phyloP scores from a whole-genome alignment of 2,888 invertebrate species.

The Oligia latruncula region DNA sequence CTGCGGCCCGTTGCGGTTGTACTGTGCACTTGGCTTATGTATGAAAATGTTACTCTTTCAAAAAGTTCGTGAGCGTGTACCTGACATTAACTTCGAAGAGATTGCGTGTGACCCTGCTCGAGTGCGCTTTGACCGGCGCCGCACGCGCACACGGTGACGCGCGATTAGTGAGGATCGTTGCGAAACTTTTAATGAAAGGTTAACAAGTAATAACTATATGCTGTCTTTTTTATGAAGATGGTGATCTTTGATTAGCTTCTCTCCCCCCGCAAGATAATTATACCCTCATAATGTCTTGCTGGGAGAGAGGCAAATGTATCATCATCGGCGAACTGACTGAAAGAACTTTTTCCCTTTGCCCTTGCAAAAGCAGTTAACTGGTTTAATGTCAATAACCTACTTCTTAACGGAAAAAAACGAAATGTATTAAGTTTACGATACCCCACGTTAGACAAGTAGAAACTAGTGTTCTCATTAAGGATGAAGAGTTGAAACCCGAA shows the following conservation, averaged over 20 bases:
- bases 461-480: no score
- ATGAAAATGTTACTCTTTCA: not conserved
- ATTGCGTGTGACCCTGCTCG: conserved; percentile 29
- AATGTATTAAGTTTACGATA: no score
- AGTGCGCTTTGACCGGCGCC: conserved; percentile 43
- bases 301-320: not conserved
- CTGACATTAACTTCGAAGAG: conserved; percentile 31
- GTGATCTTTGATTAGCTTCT: not conserved
- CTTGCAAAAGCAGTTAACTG: no score
- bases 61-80: not conserved
- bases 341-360: not conserved
- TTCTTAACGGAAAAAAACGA: no score
- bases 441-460: no score
- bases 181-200: conserved; percentile 46
- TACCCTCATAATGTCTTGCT: not conserved
- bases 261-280: no score
- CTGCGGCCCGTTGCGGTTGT: not conserved
- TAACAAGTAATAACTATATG: not conserved
- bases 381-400: no score
- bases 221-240: not conserved
- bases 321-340: not conserved
- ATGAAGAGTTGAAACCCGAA: no score
- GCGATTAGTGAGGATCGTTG: conserved; percentile 46
- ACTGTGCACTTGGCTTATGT: not conserved
- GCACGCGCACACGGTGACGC: conserved; percentile 10